phyloP scores from a whole-genome alignment of 2,888 invertebrate genomes.

The Callimorpha dominula region DNA sequence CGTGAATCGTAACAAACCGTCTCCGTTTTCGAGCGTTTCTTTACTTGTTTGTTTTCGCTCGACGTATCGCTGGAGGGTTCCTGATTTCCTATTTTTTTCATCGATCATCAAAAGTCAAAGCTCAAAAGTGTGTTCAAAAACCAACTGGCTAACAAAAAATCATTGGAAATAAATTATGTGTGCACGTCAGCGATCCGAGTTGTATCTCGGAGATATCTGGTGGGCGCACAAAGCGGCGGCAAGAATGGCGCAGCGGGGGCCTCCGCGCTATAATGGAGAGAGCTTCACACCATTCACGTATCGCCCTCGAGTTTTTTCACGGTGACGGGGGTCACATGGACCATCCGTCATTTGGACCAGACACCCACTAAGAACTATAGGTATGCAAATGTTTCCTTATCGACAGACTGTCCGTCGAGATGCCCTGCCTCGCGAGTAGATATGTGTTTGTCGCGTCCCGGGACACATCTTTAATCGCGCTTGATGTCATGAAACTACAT shows the following conservation, averaged over 20 bases:
- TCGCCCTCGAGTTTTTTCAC: conserved; percentile 67
- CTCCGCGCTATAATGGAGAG: conserved; percentile 67
- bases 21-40: conserved; percentile 38
- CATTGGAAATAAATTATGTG: conserved; percentile 72
- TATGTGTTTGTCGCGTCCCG: not conserved
- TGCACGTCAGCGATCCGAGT: conserved; percentile 65
- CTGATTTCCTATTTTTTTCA: conserved; percentile 61
- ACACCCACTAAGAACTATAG: conserved; percentile 51
- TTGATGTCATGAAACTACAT: conserved; percentile 13
- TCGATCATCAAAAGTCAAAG: conserved; percentile 62
- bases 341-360: conserved; percentile 66
- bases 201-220: conserved; percentile 58
- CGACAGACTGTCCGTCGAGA: conserved; percentile 27
- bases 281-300: conserved; percentile 78
- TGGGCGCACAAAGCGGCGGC: conserved; percentile 67
- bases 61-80: conserved; percentile 51
- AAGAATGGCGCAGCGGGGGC: conserved; percentile 78
- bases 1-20: conserved; percentile 24
- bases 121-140: conserved; percentile 60
- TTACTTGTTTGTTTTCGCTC: conserved; percentile 60
- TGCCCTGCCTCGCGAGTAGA: not conserved
- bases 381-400: conserved; percentile 58
- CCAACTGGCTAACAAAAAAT: conserved; percentile 70
- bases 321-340: conserved; percentile 69
- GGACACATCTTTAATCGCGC: conserved; percentile 7